These are phyloP conservation scores for Orchesellides sinensis DNA, from an alignment of 2,888 invertebrate genomes.

Conservation along the genomic window DNA sequence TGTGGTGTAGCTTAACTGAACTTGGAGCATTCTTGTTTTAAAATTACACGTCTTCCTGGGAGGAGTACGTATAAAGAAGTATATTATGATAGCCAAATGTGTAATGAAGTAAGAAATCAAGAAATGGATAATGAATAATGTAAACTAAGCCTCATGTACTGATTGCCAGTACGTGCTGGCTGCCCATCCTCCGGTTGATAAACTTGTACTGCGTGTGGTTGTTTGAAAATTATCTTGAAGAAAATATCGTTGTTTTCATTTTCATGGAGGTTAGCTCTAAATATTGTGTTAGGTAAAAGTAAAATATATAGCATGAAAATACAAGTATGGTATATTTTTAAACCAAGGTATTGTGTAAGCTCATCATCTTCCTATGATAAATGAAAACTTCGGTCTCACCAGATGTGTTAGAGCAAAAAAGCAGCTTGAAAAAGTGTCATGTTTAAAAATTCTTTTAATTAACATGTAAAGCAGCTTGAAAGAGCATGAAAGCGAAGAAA, in stretches of 20 bases:
- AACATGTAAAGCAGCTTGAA: neutral
- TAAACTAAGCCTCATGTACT: constrained; percentile 14
- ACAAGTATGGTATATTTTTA: no score
- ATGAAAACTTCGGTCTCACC: no score
- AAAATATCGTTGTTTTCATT: no score
- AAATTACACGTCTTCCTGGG: constrained; percentile 36
- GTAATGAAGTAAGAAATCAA: constrained; percentile 52
- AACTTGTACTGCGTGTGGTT: constrained; percentile 42
- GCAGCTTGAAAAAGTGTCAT: neutral
- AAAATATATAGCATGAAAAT: no score
- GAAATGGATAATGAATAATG: constrained; percentile 36
- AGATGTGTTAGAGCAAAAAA: no score
- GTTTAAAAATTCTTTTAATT: neutral
- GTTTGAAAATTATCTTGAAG: constrained; percentile 1
- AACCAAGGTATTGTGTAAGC: no score
- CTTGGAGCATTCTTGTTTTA: neutral
- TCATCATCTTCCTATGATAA: no score
- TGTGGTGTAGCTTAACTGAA: neutral
- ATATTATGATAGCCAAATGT: constrained; percentile 56
- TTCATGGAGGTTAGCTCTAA: no score
- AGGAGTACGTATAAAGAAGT: constrained; percentile 45
- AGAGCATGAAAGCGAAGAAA: neutral
- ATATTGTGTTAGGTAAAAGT: no score
- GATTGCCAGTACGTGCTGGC: constrained; percentile 56
- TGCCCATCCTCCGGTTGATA: constrained; percentile 55